Base-by-base conservation (phyloP, 1,140 invertebrate genomes). In the Temnothorax longispinosus region DNA sequence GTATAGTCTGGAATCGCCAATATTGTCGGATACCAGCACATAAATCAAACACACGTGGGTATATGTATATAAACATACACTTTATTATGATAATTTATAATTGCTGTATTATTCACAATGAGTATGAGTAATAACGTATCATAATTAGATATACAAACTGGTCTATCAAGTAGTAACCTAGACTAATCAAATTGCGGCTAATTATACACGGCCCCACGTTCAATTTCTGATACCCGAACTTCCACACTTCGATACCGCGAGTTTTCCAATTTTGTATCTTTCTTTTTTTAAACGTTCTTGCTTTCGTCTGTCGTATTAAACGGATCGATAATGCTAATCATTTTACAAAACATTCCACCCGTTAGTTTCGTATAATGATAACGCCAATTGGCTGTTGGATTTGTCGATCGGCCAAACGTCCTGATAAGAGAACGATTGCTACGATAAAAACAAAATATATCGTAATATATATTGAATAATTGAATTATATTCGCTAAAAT, bases 11-110 rank as follows among this genome's bases (percentile, higher is more conserved):
- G 78, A 64, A 81, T 85, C 47, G 67, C 74, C 69, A 90, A 90
- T 88, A 85, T 85, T 85, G 52, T 76, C 71, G 77, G 56, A 77
- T 87, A 80, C 80, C 85, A 77, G 77, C 10, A 65, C 72, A 82
- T 86, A 89, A 89, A 91, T 88, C 88, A 86, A 89, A 86, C 85
- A 64, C 78, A 81, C 60, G 69, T 87, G n/a, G 80, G 32, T 87
- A 92, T 89, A 88, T 92, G 89, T 93, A 93, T 92, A 92, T 90
- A 93, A 93, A 93, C 92, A 93, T 92, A 93, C 92, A 93, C 88
- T 92, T 92, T 93, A 92, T 93, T 93, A 92, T 92, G 90, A 84
- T 93, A 92, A 93, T 93, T 91, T 88, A 91, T 92, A 92, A 92
- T 92, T 91, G 91, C 76, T 85, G 88, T 92, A 92, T 93, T 92